Base-by-base conservation (phyloP, 1,140 invertebrate species). In the Neuroterus valhalla region DNA sequence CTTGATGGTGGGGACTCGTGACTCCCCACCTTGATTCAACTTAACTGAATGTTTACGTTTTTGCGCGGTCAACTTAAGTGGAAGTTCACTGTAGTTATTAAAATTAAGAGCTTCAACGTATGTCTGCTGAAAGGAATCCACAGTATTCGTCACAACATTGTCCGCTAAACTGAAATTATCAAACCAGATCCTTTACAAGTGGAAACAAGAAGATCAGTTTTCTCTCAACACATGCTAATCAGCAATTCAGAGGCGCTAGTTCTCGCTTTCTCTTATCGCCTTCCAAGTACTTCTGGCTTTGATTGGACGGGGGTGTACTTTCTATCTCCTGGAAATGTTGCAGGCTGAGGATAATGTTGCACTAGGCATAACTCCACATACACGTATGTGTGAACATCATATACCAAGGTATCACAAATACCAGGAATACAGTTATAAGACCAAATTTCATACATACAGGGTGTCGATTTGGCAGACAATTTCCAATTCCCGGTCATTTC, bases 221-320 rank as follows among this genome's bases (percentile, higher is more conserved):
- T 21, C 50, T 48, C 46, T 4, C n/a, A 48, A 48, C 46, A 48
- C 46, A 48, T 48, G 46, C 19, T 52, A 52, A 52, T 48, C 50
- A 21, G 8, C 50, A 52, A 21, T 52, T 52, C 6, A 52, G 46
- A 48, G 46, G 46, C 46, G 50, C 23, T 52, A 23, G 19, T 52
- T 52, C 19, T 3, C 8, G 50, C 50, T 26, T 52, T 52, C 50
- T 52, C 50, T 52, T 52, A 21, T 23, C 17, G 50, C 19, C 23
- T 23, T 52, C 50, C 5, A 19, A 52, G 23, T 52, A 52, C 12
- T 52, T 11, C 46, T n/a, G 46, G 46, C 46, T 48, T 48, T 48
- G 46, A 48, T 48, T 48, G 17, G n/a, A 48, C 46, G 17, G 17
- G 46, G 46, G 46, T 48, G 46, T 19, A 48, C 46, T 48, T 19